Base-by-base conservation (phyloP, 1,140 invertebrate species). In the Macrosteles quadrilineatus region DNA sequence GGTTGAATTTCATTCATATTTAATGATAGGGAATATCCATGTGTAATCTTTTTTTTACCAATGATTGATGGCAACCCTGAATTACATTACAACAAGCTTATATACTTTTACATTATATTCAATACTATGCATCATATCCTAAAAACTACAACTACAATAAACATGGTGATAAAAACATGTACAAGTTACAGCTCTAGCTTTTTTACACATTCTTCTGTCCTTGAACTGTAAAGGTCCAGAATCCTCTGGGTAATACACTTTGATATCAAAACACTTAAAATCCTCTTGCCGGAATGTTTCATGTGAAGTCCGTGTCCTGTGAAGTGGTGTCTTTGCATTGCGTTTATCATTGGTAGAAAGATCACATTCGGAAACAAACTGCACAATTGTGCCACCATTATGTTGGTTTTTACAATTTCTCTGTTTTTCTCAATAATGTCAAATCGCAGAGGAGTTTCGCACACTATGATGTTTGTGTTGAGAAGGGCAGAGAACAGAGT, bases 401-500 rank as follows among this genome's bases (percentile, higher is more conserved):
- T 59, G 55, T 59, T 59, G 1, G 55, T 59, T n/a, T 25, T 59
- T 2, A 23, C 55, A 23, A 59, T 59, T 30, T 59, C 55, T 14
- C 14, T 59, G 55, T 59, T 59, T 29, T 59, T 59, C 55, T 59
- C 55, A 12, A 59, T 30, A 11, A 21, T 23, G 55, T 59, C 55
- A n/a, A 59, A 59, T 6, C 55, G 21, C 4, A 59, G 23, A 27
- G 55, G 55, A 3, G 55, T 59, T 30, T 59, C 55, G n/a, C 55
- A 59, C 23, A 59, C 55, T 11, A 59, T 59, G n/a, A 59, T 59
- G 25, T 59, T 59, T 12, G 55, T 59, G 55, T 59, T 59, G 21
- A 25, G 27, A 6, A 59, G 55, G 9, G 23, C 21, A 12, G 21
- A 4, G 25, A 59, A 59, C 23, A 59, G n/a, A 4, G 12, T 25